Evolutionary conservation across 2,113 vertebrate genomes (phyloP).

Genomic region (Chrysochloris asiatica): DNA sequence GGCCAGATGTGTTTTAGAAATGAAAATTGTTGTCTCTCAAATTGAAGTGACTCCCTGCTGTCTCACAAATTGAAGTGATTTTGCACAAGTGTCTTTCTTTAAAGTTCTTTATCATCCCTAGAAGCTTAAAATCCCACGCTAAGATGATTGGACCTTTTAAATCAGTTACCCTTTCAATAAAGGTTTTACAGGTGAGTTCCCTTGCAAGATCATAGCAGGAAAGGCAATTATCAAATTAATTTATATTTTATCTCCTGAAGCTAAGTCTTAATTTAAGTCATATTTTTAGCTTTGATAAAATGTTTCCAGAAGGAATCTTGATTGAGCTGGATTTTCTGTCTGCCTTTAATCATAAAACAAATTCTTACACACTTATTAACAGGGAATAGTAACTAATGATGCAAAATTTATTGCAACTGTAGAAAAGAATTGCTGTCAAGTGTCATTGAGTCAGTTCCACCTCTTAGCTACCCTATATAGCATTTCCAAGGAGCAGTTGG

Average conservation of each 20-base stretch:
- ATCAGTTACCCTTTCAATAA: slow-evolving; percentile 48
- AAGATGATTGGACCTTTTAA: slow-evolving; percentile 49
- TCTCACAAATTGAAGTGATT: slow-evolving; percentile 8
- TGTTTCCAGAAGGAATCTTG: slow-evolving; percentile 41
- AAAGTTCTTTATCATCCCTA: slow-evolving; percentile 45
- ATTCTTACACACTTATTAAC: slow-evolving; percentile 49
- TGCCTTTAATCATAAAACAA: slow-evolving; percentile 58
- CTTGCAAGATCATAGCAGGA: slow-evolving; percentile 43
- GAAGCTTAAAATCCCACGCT: slow-evolving; percentile 19
- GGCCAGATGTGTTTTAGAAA: slow-evolving; percentile 36
- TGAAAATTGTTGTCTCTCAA: too few relatives aligned
- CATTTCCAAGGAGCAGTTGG: too few relatives aligned
- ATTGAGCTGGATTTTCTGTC: slow-evolving; percentile 54
- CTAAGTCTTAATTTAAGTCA: slow-evolving; percentile 38
- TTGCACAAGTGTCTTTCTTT: slow-evolving; percentile 39
- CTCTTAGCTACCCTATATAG: too few relatives aligned
- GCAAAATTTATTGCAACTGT: slow-evolving; percentile 36
- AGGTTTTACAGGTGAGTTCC: slow-evolving; percentile 12
- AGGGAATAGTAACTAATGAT: slow-evolving; percentile 30
- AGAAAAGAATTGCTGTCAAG: too few relatives aligned
- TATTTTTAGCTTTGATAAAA: slow-evolving; percentile 52
- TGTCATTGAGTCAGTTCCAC: too few relatives aligned
- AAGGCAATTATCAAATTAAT: slow-evolving; percentile 40
- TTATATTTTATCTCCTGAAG: slow-evolving; percentile 50
- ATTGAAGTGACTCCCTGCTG: background rate